phyloP scores from a whole-genome alignment of 2,888 invertebrate species.

The Neuroscelio doddi region DNA sequence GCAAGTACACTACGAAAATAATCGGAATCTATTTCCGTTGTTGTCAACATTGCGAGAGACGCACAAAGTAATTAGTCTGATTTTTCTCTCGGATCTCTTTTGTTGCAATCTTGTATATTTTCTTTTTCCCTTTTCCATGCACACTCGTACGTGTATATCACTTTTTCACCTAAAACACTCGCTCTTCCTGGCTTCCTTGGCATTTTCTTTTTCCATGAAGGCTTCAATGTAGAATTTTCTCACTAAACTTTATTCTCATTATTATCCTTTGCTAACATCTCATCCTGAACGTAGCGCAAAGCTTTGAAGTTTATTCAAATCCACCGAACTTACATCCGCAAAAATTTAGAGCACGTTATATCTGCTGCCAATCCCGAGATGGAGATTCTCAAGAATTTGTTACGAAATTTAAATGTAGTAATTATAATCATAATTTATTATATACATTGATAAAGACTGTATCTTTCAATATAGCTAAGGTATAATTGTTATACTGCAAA shows the following conservation, averaged over 20 bases:
- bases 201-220: too few species aligned
- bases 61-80: slow-evolving; percentile 59
- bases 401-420: not conserved
- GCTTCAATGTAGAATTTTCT: too few species aligned
- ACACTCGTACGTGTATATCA: not conserved
- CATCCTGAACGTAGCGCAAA: slow-evolving; percentile 10
- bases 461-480: too few species aligned
- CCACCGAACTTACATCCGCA: slow-evolving; percentile 5
- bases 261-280: slow-evolving; percentile 16
- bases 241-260: slow-evolving; percentile 15
- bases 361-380: not conserved
- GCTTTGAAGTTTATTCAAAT: slow-evolving; percentile 27
- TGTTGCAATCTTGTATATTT: too few species aligned
- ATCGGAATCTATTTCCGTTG: too few species aligned
- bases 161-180: not conserved
- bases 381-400: not conserved
- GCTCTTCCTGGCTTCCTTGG: too few species aligned
- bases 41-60: slow-evolving; percentile 24
- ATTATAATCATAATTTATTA: too few species aligned
- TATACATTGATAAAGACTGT: too few species aligned
- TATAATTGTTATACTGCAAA: too few species aligned
- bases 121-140: too few species aligned
- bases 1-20: too few species aligned
- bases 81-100: slow-evolving; percentile 38
- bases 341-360: not conserved